Conservation (phyloP, 1,140 invertebrate genomes). For the Phymastichus coffea region DNA sequence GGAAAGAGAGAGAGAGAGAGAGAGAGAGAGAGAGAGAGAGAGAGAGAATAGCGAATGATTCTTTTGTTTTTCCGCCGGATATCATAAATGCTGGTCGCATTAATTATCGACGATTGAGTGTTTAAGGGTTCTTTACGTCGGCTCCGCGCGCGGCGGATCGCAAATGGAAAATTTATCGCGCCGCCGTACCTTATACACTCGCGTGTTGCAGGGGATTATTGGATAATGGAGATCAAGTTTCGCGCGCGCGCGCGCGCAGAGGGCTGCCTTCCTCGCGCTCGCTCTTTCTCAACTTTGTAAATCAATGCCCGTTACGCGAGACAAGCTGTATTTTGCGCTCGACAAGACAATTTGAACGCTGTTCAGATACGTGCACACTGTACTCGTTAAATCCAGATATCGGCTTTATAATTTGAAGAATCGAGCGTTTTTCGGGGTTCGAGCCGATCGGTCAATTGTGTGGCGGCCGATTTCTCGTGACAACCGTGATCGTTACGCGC, state of each 20-base stretch:
- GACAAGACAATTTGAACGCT: conserved; percentile 2
- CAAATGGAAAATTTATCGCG: not conserved
- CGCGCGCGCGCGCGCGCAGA: too few species aligned
- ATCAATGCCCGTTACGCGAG: not conserved
- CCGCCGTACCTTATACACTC: not conserved
- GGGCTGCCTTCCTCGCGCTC: too few species aligned
- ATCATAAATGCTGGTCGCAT: conserved; percentile 9
- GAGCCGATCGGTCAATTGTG: too few species aligned
- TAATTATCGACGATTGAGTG: conserved; percentile 14
- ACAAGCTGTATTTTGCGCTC: conserved; percentile 3
- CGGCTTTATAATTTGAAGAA: too few species aligned
- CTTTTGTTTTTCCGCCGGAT: conserved; percentile 11
- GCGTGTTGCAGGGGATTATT: not conserved
- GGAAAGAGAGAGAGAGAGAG: too few species aligned
- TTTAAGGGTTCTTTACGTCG: not conserved
- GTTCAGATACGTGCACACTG: too few species aligned
- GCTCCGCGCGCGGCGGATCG: not conserved
- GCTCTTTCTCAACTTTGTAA: not conserved
- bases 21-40: too few species aligned
- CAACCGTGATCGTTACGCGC: too few species aligned
- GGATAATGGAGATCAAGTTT: conserved; percentile 1
- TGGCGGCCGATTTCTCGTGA: not conserved
- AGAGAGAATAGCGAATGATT: conserved; percentile 4
- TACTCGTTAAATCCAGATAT: too few species aligned
- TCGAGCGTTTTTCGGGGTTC: too few species aligned